Base-by-base conservation (phyloP, 1,140 invertebrate species). In the Tigriopus japonicus region DNA sequence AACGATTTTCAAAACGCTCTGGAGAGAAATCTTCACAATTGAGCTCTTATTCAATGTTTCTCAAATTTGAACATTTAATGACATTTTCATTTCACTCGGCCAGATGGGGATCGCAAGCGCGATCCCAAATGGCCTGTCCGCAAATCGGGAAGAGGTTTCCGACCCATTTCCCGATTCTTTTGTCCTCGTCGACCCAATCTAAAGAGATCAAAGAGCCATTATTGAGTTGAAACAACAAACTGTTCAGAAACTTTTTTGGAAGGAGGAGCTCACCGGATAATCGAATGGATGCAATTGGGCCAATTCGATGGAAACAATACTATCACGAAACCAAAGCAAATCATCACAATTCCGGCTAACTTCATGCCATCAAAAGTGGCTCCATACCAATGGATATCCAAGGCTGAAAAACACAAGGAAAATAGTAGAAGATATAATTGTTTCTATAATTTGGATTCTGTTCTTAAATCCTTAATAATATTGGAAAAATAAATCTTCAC, bases 251-350 rank as follows among this genome's bases (percentile, higher is more conserved):
- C 52, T 12, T 15, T 53, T 53, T 15, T 56, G 14, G n/a, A n/a
- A n/a, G n/a, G n/a, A n/a, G n/a, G n/a, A n/a, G n/a, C n/a, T 12
- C 40, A 56, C 54, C 54, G 21, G 21, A 56, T 56, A 7, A 56
- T n/a, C 12, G 14, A n/a, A 28, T n/a, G n/a, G 6, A 56, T 19
- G 54, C 19, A 19, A 56, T 56, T 35, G 6, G 89, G 87, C 90
- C 90, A 95, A 73, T 93, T 90, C 69, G 90, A 85, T 1, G 90
- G 91, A 66, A 95, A 86, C 80, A 94, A 86, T 54, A 93, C 88
- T 40, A 94, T 77, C 68, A 89, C 87, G 74, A 93, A 92, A 55
- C 88, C 87, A 56, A 89, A 84, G 3, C 83, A 80, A 66, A 93
- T 91, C 13, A 93, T 74, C 61, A 93, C 84, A 67, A 93, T 86